Conservation (phyloP, 1,140 invertebrate genomes). For the Orchestia grillus region DNA sequence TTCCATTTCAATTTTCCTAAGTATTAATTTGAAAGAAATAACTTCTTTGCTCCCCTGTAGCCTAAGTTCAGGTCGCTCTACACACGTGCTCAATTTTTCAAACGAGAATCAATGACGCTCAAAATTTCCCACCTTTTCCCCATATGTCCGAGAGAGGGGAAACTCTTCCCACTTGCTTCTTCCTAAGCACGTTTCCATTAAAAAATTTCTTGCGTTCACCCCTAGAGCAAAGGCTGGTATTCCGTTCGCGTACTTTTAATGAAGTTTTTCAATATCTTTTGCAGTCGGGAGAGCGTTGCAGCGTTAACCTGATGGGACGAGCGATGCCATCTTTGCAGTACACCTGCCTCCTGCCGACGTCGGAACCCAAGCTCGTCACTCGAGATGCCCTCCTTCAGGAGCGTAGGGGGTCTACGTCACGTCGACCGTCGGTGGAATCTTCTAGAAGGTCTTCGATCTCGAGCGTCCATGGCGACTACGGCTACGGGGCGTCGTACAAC, state of each 20-base stretch:
- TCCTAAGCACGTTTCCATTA: neutral
- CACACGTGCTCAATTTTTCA: too few relatives aligned
- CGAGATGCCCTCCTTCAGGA: slow-evolving; percentile 41
- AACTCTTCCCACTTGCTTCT: neutral
- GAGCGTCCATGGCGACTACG: neutral
- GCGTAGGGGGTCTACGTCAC: neutral
- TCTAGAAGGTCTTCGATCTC: slow-evolving; percentile 11
- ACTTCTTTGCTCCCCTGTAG: too few relatives aligned
- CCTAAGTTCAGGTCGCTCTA: too few relatives aligned
- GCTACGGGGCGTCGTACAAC: neutral
- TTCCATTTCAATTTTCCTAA: too few relatives aligned
- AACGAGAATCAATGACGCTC: too few relatives aligned
- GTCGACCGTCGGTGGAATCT: neutral
- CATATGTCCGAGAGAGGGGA: neutral
- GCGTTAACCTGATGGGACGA: slow-evolving; percentile 59
- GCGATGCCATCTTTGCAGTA: slow-evolving; percentile 62
- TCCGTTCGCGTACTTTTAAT: neutral
- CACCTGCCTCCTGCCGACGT: slow-evolving; percentile 65
- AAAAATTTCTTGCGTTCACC: too few relatives aligned
- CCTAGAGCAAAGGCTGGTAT: neutral
- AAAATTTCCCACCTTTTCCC: neutral
- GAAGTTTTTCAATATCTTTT: neutral
- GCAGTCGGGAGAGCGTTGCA: slow-evolving; percentile 62
- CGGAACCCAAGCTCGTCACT: slow-evolving; percentile 62
- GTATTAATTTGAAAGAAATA: too few relatives aligned